Evolutionary conservation across 2,797 vertebrate genomes (phyloP), one percentile per base, ranked within the genome.

Genomic region (Gambusia yucatana): DNA sequence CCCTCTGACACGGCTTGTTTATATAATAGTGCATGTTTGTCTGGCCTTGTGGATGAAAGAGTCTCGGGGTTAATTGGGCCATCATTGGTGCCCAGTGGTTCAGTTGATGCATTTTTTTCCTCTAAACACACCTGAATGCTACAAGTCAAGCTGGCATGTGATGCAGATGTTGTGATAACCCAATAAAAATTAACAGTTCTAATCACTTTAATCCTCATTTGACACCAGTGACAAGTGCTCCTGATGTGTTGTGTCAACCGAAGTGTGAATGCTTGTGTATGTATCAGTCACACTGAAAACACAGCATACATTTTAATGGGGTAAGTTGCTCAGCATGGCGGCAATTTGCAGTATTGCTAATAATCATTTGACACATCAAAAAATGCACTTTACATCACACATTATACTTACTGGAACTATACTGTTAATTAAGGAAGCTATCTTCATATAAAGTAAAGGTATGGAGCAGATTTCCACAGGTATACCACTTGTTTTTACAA

Each of bases 41-140:
- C 61, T 67, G 70, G 77, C 70, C 77, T 65, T 30, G 57, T 82
- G 65, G 44, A 36, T 80, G 30, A 76, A 88, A 86, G 84, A 81
- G 86, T 76, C 82, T 82, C 50, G 0, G 59, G 78, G 77, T 77
- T 87, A 89, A 91, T 89, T 88, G 82, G 69, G 48, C 47, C 67
- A 65, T 86, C 77, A 82, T 87, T 82, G 83, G 87, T 84, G 78
- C 63, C 50, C 75, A n/a, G 76, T 16, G 11, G 44, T 69, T 67
- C 39, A 9, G 50, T 44, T 59, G 75, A 76, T 59, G 76, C 70
- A 25, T 65, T 59, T 20, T 20, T 67, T 84, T 59, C 20, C 63
- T 50, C 48, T 16, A n/a, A 72, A 75, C 46, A 59, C 5, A 59
- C 39, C 33, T 3, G 9, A 14, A 25, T 9, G 47, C 74, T 65